Evolutionary conservation across 1,140 invertebrate species (phyloP).

Genomic region (Grapholita molesta): DNA sequence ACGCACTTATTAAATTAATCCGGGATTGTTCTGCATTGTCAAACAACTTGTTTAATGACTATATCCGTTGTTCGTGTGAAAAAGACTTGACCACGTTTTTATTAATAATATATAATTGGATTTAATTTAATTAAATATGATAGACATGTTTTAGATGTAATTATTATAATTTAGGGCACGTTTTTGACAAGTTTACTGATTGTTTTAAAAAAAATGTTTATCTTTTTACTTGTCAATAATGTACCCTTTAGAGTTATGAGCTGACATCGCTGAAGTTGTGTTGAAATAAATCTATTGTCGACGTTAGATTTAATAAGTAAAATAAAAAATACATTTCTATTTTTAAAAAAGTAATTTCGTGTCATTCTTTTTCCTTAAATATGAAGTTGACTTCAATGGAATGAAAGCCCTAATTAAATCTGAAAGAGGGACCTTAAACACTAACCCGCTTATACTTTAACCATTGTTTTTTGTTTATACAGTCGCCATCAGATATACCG

Average conservation of each 20-base stretch:
- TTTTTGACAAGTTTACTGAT: background rate
- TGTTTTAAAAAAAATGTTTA: background rate
- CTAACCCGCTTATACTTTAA: too few relatives aligned
- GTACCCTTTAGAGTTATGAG: background rate
- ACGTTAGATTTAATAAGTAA: background rate
- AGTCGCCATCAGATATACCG: too few relatives aligned
- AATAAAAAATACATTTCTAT: slow-evolving; percentile 12
- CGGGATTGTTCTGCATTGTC: too few relatives aligned
- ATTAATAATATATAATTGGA: background rate
- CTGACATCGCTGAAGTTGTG: background rate
- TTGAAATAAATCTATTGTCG: slow-evolving; percentile 1
- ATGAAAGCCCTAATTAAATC: too few relatives aligned
- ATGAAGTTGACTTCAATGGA: background rate
- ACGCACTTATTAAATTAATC: too few relatives aligned
- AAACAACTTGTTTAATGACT: too few relatives aligned
- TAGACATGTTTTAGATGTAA: background rate
- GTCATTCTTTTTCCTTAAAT: background rate
- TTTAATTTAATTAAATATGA: background rate
- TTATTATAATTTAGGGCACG: background rate
- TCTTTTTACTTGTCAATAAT: background rate
- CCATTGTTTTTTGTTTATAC: too few relatives aligned
- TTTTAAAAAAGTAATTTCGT: background rate
- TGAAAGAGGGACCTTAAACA: too few relatives aligned
- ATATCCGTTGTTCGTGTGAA: too few relatives aligned
- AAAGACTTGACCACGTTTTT: background rate